These are phyloP conservation scores for Channa argus DNA, from an alignment of 2,113 vertebrate genomes.

Conservation along the genomic window DNA sequence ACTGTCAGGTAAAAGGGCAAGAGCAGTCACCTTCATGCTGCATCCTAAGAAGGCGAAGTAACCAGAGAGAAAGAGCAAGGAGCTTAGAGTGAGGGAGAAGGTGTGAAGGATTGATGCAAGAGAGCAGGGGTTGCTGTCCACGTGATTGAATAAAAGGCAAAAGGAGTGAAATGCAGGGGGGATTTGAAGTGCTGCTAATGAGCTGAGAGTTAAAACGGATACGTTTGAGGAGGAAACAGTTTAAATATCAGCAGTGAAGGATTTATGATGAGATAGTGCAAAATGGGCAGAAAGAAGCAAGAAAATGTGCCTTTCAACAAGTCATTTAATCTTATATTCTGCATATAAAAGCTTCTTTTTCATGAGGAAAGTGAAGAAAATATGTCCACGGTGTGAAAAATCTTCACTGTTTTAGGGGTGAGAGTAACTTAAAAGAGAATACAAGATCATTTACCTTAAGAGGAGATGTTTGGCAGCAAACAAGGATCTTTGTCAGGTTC, in stretches of 20 bases:
- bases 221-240: slow-evolving; percentile 57
- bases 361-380: slow-evolving; percentile 17
- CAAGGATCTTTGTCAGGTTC: slow-evolving; percentile 19
- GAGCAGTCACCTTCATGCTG: slow-evolving; percentile 50
- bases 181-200: slow-evolving; percentile 73
- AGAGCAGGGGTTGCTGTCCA: slow-evolving; percentile 45
- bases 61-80: background rate
- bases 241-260: slow-evolving; percentile 56
- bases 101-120: slow-evolving; percentile 10
- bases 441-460: slow-evolving; percentile 32
- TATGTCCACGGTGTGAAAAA: slow-evolving; percentile 34
- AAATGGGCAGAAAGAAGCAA: slow-evolving; percentile 22
- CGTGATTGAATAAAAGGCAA: slow-evolving; percentile 66
- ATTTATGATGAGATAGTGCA: slow-evolving; percentile 35
- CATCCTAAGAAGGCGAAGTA: slow-evolving; percentile 23
- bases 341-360: slow-evolving; percentile 45
- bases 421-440: slow-evolving; percentile 33
- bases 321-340: slow-evolving; percentile 40
- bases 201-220: slow-evolving; percentile 65
- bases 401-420: slow-evolving; percentile 20
- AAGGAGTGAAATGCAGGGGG: slow-evolving; percentile 50
- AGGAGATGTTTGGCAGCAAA: slow-evolving; percentile 11
- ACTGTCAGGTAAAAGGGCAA: slow-evolving; percentile 50
- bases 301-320: slow-evolving; percentile 34
- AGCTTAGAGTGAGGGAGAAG: slow-evolving; percentile 2